These are phyloP conservation scores for Megaptera novaeangliae DNA, from an alignment of 2,113 vertebrate species.

Conservation along the genomic window DNA sequence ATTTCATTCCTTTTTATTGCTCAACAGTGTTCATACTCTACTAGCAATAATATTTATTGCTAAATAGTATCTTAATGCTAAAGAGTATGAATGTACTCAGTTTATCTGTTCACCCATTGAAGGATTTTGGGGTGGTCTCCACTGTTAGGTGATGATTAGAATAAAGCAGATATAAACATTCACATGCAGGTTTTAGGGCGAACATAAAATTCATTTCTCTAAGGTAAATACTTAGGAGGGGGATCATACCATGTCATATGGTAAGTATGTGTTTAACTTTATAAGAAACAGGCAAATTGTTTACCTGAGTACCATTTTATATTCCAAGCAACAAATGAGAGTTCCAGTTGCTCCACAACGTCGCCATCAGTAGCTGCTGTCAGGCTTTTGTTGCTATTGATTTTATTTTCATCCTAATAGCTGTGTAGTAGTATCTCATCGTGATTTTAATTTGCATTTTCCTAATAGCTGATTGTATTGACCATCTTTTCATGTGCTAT, in stretches of 20 bases:
- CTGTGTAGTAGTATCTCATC: not conserved
- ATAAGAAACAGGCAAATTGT: not conserved
- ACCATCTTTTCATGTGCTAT: not conserved
- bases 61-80: not conserved
- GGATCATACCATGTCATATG: not conserved
- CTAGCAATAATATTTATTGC: not conserved
- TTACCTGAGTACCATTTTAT: not conserved
- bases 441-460: not conserved
- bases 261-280: not conserved
- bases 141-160: not conserved
- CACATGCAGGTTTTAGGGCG: not conserved
- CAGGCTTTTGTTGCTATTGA: not conserved
- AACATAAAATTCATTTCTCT: not conserved
- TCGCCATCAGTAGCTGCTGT: not conserved
- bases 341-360: not conserved
- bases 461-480: not conserved
- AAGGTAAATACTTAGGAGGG: not conserved
- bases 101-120: not conserved
- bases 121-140: not conserved
- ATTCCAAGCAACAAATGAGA: not conserved
- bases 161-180: not conserved
- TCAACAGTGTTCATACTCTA: not conserved
- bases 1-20: not conserved
- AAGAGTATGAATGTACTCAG: not conserved
- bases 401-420: not conserved